Conservation (phyloP, 2,113 vertebrate genomes). For the Porphyrio hochstetteri region DNA sequence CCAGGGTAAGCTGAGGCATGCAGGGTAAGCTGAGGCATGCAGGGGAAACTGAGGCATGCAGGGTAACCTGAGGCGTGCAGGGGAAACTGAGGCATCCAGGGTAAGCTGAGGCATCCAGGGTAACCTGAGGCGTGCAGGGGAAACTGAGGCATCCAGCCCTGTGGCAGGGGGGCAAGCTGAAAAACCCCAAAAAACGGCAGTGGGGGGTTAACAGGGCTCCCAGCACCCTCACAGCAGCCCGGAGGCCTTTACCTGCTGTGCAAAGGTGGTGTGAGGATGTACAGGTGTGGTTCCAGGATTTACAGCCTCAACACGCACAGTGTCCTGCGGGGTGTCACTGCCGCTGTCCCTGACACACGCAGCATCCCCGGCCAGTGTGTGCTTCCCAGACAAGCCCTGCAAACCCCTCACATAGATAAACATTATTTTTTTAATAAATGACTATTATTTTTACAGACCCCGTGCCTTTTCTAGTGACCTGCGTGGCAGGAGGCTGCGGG, state of each 20-base stretch:
- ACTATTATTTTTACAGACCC: no score
- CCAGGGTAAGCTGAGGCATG: no score
- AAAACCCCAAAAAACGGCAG: background rate
- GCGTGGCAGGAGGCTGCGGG: slow-evolving; percentile 44
- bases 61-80: background rate
- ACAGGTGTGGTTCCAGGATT: slow-evolving; percentile 26
- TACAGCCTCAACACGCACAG: slow-evolving; percentile 33
- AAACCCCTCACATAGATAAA: background rate
- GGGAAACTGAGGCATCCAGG: background rate
- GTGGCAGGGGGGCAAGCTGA: no score
- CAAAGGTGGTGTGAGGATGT: slow-evolving; percentile 33
- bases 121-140: background rate
- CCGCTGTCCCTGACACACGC: no score
- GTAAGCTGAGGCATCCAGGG: no score
- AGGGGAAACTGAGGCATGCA: no score
- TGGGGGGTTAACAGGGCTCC: background rate
- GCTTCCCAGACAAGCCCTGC: background rate
- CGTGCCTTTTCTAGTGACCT: slow-evolving; percentile 12
- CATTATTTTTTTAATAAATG: background rate
- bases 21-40: background rate
- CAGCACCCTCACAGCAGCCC: slow-evolving; percentile 33
- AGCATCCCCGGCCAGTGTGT: no score
- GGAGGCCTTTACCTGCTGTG: slow-evolving; percentile 36
- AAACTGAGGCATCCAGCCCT: background rate
- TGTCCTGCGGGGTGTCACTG: background rate